Conservation (phyloP, 1,140 invertebrate species). For the Rhynchophorus ferrugineus region DNA sequence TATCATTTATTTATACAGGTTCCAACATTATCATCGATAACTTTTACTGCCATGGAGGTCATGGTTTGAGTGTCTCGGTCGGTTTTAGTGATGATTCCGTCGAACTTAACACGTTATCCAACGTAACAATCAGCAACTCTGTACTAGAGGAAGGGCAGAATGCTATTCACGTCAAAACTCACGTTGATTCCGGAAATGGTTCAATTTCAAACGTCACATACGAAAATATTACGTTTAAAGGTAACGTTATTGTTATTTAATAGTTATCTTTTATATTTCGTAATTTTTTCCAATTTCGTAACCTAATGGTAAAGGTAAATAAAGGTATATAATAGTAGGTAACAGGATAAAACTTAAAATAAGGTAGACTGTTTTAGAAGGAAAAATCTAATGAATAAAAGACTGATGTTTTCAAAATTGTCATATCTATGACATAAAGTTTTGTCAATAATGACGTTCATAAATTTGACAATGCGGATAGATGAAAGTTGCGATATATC, state of each 20-base stretch:
- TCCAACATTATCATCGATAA: background rate
- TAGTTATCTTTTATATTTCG: too few species aligned
- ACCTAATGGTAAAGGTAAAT: too few species aligned
- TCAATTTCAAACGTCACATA: background rate
- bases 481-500: too few species aligned
- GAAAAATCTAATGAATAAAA: too few species aligned
- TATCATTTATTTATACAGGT: background rate
- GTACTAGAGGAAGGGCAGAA: background rate
- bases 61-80: background rate
- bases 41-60: background rate
- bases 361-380: too few species aligned
- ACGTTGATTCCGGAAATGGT: background rate
- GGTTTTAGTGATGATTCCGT: background rate
- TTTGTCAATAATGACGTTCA: too few species aligned
- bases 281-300: too few species aligned
- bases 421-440: too few species aligned
- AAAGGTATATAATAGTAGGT: too few species aligned
- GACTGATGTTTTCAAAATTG: too few species aligned
- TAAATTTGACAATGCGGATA: too few species aligned
- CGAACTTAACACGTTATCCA: background rate
- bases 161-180: background rate
- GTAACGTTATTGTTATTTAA: background rate
- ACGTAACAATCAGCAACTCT: background rate
- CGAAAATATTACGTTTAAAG: background rate
- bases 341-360: too few species aligned